Base-by-base conservation (phyloP, 2,797 vertebrate genomes). In the Melanogrammus aeglefinus region DNA sequence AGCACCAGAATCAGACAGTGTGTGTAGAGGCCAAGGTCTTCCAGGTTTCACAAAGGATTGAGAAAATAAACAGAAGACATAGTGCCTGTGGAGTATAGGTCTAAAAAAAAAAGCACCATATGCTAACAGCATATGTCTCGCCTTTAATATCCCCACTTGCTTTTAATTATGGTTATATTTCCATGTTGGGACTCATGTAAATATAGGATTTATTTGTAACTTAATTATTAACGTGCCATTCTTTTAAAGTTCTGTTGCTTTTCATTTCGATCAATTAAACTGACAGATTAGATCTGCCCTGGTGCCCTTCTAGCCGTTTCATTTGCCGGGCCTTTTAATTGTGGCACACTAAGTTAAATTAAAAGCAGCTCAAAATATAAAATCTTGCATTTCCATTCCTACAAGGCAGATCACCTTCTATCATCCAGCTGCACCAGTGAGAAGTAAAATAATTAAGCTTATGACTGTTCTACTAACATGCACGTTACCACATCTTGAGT, bases 111-210 rank as follows among this genome's bases (percentile, higher is more conserved):
- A 9, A 69, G 24, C 63, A 4, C 2, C 63, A 69, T 27, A 27
- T 69, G n/a, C 63, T 69, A 69, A 69, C 63, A 69, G n/a, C 57
- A 63, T 63, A 69, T 69, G 63, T 69, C 63, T 12, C 27, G 63
- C 24, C 63, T 16, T 69, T 69, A 27, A 27, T 69, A 24, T 27
- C 63, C 6, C n/a, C 24, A 69, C n/a, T 63, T 27, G 24, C 63
- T 12, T 13, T 69, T 18, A 9, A 27, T 27, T 27, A 9, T 13
- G 63, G n/a, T 27, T 69, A 24, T 69, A 69, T 69, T 69, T 24
- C 63, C 63, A 69, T 27, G 2, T 27, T 69, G n/a, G 27, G 63
- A 12, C 27, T 24, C 24, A 27, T 27, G 63, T 27, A 3, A 69
- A 69, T 7, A n/a, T 12, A 27, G 9, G 63, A 69, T 27, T 69